A percentile compares a stretch with the other conserved stretches of the same genome.
Conservation (phyloP, 2,113 vertebrate species). For the Orthonyx spaldingii region DNA sequence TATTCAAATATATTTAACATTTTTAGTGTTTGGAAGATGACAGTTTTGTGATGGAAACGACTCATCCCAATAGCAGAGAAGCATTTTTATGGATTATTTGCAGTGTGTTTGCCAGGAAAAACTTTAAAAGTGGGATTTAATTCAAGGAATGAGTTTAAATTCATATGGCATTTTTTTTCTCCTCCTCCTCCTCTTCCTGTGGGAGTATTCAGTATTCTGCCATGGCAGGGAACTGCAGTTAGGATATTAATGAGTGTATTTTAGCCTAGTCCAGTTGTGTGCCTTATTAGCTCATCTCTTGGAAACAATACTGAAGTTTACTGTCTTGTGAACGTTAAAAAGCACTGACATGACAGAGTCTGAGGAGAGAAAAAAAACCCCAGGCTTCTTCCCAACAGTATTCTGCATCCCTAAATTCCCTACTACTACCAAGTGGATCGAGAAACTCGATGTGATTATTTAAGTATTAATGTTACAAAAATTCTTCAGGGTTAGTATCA, state of each 20-base stretch:
- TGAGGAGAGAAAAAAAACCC: background rate
- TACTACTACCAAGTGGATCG: background rate
- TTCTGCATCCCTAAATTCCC: background rate
- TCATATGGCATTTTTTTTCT: conserved; percentile 3
- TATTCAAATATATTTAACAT: background rate
- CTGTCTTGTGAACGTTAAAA: conserved; percentile 52
- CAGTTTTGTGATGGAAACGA: background rate
- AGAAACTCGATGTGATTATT: background rate
- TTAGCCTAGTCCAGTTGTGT: conserved; percentile 20
- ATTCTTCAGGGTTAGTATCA: background rate
- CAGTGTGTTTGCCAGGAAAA: conserved; percentile 38
- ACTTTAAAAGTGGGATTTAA: conserved; percentile 46
- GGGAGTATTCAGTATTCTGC: conserved; percentile 17
- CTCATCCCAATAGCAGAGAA: background rate
- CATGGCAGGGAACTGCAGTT: conserved; percentile 23
- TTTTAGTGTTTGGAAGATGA: background rate
- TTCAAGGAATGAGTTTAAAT: conserved; percentile 51
- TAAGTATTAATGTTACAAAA: background rate
- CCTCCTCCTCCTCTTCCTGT: conserved; percentile 49
- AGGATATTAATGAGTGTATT: conserved; percentile 5
- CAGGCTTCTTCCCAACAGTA: background rate
- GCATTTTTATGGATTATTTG: conserved; percentile 11
- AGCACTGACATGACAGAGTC: conserved; percentile 3
- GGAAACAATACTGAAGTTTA: conserved; percentile 22
- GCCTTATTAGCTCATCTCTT: conserved; percentile 41